Evolutionary conservation across 2,888 invertebrate species (phyloP), one percentile per base, ranked within the genome.

Genomic region (Plutella xylostella): DNA sequence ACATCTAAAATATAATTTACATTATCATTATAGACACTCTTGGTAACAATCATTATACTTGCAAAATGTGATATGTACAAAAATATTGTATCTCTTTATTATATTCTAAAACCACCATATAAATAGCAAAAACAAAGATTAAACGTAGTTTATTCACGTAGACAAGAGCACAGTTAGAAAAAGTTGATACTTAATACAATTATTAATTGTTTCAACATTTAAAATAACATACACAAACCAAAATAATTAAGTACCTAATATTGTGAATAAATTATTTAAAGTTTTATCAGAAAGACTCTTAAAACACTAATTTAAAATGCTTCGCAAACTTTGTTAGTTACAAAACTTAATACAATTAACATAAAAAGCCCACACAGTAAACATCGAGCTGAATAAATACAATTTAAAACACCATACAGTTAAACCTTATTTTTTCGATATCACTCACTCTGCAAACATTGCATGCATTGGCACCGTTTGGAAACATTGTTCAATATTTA

Each of bases 61-160:
- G 64, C 74, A 71, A 78, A 73, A 72, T 71, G 72, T 83, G 82
- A 83, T 83, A 83, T 83, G 82, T 83, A 82, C 82, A 83, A 83
- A 83, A 82, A 82, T 83, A 82, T 78, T 75, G 62, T 58, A 60
- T 70, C 59, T 61, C 56, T 72, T 68, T 56, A 64, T 45, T 18
- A 52, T 22, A 31, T 25, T 45, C 25, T 45, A 22, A 25, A 42
- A 42, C 15, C 14, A 39, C 28, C 28, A 28, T 28, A 28, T 2
- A 28, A 28, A 28, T 12, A 12, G 28, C 28, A 28, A 6, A 4
- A n/a, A 28, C 9, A 28, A 28, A 12, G n/a, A 28, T 28, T 4
- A 4, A 28, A 28, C 9, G n/a, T n/a, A n/a, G n/a, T n/a, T n/a
- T n/a, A n/a, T n/a, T n/a, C n/a, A n/a, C n/a, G n/a, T n/a, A n/a